Conservation (phyloP, 2,113 vertebrate genomes). For the Pholis gunnellus region DNA sequence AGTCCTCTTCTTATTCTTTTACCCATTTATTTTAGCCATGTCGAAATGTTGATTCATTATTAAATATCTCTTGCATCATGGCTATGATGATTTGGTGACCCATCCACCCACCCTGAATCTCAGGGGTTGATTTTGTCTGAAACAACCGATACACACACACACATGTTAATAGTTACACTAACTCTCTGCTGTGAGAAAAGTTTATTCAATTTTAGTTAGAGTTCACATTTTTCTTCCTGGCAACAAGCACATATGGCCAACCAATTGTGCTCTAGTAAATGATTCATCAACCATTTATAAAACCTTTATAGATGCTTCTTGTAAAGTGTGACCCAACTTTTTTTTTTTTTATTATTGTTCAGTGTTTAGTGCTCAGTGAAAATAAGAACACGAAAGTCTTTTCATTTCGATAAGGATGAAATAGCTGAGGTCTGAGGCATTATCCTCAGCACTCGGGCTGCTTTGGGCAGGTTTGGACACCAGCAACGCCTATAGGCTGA, state of each 20-base stretch:
- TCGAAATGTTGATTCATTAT: too few species aligned
- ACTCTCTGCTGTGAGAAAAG: background rate
- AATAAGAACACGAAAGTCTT: background rate
- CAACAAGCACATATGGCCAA: background rate
- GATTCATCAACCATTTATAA: background rate
- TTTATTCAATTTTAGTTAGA: too few species aligned
- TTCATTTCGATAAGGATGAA: constrained; percentile 6
- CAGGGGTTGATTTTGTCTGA: background rate
- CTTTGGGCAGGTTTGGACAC: constrained; percentile 26
- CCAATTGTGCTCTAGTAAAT: background rate
- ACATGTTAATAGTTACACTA: background rate
- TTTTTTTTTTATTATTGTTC: background rate
- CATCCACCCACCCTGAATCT: background rate
- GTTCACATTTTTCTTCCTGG: background rate
- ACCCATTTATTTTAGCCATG: too few species aligned
- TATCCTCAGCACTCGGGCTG: constrained; percentile 8
- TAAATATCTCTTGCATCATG: too few species aligned
- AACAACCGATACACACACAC: background rate
- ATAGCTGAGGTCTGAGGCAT: constrained; percentile 5
- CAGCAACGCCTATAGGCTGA: constrained; percentile 28
- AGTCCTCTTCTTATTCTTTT: too few species aligned
- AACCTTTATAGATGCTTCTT: background rate
- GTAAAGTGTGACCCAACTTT: background rate
- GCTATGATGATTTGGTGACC: background rate
- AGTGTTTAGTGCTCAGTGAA: background rate